Base-by-base conservation (phyloP, 2,113 vertebrate genomes). In the Grallaria varia region DNA sequence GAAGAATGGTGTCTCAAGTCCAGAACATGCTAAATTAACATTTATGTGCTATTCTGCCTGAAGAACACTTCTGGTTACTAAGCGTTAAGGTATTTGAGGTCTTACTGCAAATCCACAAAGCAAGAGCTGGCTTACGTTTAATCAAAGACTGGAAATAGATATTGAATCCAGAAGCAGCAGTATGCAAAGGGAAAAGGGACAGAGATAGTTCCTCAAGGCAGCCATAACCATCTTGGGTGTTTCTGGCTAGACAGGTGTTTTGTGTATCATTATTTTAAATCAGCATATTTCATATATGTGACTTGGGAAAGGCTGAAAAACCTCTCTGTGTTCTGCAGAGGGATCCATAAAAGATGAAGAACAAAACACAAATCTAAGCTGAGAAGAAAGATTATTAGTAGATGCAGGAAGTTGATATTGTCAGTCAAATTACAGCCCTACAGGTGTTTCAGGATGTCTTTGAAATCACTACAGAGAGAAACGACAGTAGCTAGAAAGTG, bases 11-110 rank as follows among this genome's bases (percentile, higher is more conserved):
- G 18, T 80, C 49, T 11, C 31, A 44, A 78, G 68, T 93, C 85
- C 95, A 90, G 91, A 97, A 96, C 81, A 78, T 35, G n/a, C 16
- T 87, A 80, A 94, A 95, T 92, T 95, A 95, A 93, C 47, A n/a
- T 90, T 63, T 90, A 37, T 87, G 66, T 67, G 74, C 39, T 94
- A 35, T 85, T 97, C 93, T 96, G 89, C 50, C 33, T 7, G 69
- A 93, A 96, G 63, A 81, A 95, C 30, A 67, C 30, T 95, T 87
- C 71, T 92, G 60, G 10, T 25, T 95, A 22, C 59, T 49, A 73
- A 60, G 14, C 89, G n/a, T 49, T 77, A 60, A 76, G 31, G 35
- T 89, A 66, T 94, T 92, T 77, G 76, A 96, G 95, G 79, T 95
- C 96, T 96, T 95, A 64, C 30, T 81, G 75, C 66, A 95, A 77